A percentile compares a stretch with the other conserved stretches of the same genome.
These are phyloP conservation scores for Chrysolina oricalcia DNA, from an alignment of 2,888 invertebrate species.

Conservation along the genomic window DNA sequence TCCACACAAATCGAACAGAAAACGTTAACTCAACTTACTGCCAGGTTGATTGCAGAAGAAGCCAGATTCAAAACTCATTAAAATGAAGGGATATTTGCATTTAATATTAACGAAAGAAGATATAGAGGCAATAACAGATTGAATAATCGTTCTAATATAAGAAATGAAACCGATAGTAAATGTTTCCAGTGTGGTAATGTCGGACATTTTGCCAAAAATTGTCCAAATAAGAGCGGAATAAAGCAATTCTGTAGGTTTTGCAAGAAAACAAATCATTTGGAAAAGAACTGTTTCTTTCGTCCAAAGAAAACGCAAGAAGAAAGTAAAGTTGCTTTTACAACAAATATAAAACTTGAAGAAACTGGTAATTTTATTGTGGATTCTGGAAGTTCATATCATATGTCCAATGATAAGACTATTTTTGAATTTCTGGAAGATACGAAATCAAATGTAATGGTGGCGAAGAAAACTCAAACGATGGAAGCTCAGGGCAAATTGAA, in stretches of 20 bases:
- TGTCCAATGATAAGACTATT: constrained; percentile 29
- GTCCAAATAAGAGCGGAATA: constrained; percentile 15
- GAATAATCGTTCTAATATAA: neutral
- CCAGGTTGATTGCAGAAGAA: constrained; percentile 42
- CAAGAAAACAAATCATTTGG: constrained; percentile 34
- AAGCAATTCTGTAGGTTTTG: constrained; percentile 28
- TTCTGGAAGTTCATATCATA: constrained; percentile 37
- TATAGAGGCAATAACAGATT: neutral
- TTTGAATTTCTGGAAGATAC: neutral
- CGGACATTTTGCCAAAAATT: constrained; percentile 35
- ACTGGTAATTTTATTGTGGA: constrained; percentile 23
- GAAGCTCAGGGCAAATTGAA: constrained; percentile 36
- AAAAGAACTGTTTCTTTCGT: constrained; percentile 32
- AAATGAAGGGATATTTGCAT: constrained; percentile 36
- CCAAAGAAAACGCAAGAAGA: constrained; percentile 1
- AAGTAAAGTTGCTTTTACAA: constrained; percentile 10
- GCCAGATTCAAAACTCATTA: constrained; percentile 20
- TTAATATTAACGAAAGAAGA: constrained; percentile 14
- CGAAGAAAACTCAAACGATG: constrained; percentile 43
- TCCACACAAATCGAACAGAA: constrained; percentile 34
- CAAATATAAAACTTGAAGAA: constrained; percentile 10
- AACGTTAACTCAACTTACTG: constrained; percentile 48
- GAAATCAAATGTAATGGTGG: constrained; percentile 31
- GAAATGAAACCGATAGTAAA: neutral
- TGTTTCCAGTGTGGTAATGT: constrained; percentile 33